Evolutionary conservation across 2,888 invertebrate genomes (phyloP).

Genomic region (Parnassius mnemosyne): DNA sequence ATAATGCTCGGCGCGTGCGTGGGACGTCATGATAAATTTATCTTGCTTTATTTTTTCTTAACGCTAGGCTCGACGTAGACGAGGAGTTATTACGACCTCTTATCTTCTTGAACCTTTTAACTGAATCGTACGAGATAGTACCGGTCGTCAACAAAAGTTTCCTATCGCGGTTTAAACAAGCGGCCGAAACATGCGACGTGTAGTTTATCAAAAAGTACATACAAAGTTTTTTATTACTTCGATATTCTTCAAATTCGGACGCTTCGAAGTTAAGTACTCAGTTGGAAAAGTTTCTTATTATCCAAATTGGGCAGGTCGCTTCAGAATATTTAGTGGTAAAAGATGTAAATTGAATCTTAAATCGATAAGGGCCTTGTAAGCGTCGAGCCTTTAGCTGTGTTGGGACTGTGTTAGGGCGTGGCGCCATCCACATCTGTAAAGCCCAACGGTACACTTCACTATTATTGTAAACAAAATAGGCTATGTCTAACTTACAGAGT

Average conservation of each 20-base stretch:
- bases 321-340: conserved; percentile 26
- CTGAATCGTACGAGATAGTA: conserved; percentile 49
- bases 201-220: conserved; percentile 45
- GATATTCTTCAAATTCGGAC: conserved; percentile 35
- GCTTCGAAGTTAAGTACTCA: conserved; percentile 35
- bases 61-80: conserved; percentile 67
- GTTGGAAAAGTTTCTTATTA: conserved; percentile 16
- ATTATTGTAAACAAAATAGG: conserved; percentile 68
- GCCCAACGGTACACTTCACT: conserved; percentile 74
- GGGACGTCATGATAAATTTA: conserved; percentile 75
- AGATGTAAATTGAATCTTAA: conserved; percentile 36
- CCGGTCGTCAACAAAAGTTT: conserved; percentile 39
- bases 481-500: conserved; percentile 76
- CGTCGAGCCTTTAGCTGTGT: conserved; percentile 53
- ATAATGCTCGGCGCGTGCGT: conserved; percentile 69
- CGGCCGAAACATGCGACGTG: conserved; percentile 32
- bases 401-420: conserved; percentile 55
- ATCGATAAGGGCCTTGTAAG: conserved; percentile 36
- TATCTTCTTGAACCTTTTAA: conserved; percentile 54
- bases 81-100: conserved; percentile 60
- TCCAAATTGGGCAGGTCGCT: conserved; percentile 11
- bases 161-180: conserved; percentile 36
- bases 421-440: conserved; percentile 65
- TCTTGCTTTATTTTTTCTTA: conserved; percentile 65
- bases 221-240: conserved; percentile 48